Evolutionary conservation across 2,113 vertebrate species (phyloP), one percentile per base, ranked within the genome.

Genomic region (Paramormyrops kingsleyae): DNA sequence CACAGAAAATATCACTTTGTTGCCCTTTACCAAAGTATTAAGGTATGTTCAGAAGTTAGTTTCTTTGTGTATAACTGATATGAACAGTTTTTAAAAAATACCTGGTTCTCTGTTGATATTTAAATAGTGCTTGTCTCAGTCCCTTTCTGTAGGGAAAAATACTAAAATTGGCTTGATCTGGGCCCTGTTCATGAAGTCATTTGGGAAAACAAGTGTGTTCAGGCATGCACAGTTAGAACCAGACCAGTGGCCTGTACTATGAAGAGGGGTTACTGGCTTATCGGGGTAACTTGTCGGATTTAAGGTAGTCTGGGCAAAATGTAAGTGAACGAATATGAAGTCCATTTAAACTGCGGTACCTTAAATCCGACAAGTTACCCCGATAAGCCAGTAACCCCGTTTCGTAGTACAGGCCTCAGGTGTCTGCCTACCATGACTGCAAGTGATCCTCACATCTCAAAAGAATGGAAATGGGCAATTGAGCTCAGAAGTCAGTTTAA

Each of bases 401-500:
- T 52, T 52, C 3, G 13, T 4, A 52, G 50, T 52, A 52, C 50
- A 17, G 3, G 50, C 50, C 50, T 4, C 52, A 80, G 74, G 31
- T 80, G 74, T 42, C 39, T 84, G 21, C 44, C 83, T 84, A 47
- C 94, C 94, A 92, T 92, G 94, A 94, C 94, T 95, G 94, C 96
- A 95, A 95, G 93, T 91, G 94, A 96, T 96, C 95, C 92, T 92
- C 90, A 91, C 93, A 87, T 94, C 95, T 94, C 94, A 92, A 93
- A 95, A 93, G 93, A 93, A 93, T 94, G 93, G 94, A 95, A 93
- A 92, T 91, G 92, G 91, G 94, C 91, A 94, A 96, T 96, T 95
- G 95, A 95, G 93, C 92, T 90, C 91, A 90, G 94, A 95, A 94
- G 93, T 94, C 94, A 94, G 95, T 96, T 96, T 95, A 96, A 93